Evolutionary conservation across 2,797 vertebrate genomes (phyloP).

Genomic region (Coendou prehensilis): DNA sequence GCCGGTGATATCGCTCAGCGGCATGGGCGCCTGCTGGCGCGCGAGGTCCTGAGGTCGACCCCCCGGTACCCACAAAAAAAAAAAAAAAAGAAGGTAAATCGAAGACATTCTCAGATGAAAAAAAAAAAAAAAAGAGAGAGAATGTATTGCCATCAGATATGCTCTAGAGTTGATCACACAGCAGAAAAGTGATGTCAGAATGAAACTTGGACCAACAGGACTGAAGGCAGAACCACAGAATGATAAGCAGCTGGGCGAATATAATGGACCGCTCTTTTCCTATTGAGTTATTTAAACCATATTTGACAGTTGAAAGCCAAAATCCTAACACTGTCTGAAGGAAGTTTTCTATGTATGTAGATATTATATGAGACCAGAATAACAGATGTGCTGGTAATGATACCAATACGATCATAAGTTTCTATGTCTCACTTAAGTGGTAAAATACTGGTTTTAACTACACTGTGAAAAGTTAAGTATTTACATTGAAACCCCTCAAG

Average conservation of each 20-base stretch:
- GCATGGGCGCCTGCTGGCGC: too few species aligned
- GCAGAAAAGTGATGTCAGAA: neutral
- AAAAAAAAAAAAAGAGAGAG: neutral
- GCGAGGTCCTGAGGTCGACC: too few species aligned
- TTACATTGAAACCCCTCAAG: neutral
- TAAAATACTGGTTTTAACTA: constrained; percentile 42
- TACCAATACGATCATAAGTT: neutral
- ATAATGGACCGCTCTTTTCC: neutral
- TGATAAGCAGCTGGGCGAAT: neutral
- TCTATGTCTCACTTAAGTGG: neutral
- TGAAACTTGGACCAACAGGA: neutral
- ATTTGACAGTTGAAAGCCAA: constrained; percentile 8
- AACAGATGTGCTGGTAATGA: neutral
- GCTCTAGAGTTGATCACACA: neutral
- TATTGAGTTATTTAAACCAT: constrained; percentile 1
- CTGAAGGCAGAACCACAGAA: neutral
- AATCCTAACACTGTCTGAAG: neutral
- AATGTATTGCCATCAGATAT: neutral
- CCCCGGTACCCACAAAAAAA: too few species aligned
- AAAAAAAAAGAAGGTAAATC: neutral
- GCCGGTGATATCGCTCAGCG: too few species aligned
- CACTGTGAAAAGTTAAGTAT: neutral
- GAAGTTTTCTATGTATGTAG: neutral
- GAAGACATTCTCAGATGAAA: neutral
- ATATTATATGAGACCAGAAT: neutral